Conservation (phyloP, 2,113 vertebrate genomes). For the Phainopepla nitens region DNA sequence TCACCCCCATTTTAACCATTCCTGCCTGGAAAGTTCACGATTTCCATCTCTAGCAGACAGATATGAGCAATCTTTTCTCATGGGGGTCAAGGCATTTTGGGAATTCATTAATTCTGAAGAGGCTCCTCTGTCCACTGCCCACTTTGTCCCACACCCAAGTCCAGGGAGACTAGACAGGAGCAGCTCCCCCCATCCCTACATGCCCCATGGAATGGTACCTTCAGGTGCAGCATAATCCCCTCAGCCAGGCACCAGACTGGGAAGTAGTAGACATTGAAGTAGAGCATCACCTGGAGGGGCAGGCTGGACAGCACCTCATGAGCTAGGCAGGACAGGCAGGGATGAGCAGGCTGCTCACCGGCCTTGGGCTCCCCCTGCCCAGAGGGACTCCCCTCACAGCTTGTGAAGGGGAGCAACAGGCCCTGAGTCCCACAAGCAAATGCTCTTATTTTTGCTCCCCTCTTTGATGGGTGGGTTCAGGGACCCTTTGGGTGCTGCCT, state of each 20-base stretch:
- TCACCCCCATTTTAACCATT: not conserved
- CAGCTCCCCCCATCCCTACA: rapidly evolving
- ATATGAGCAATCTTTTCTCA: not conserved
- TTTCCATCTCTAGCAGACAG: not conserved
- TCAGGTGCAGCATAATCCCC: constrained; percentile 79
- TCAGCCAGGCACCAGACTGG: constrained; percentile 82
- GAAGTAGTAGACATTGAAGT: constrained; percentile 82
- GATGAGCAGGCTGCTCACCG: not conserved
- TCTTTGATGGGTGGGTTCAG: rapidly evolving
- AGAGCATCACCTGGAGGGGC: constrained; percentile 85
- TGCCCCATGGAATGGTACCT: constrained; percentile 54
- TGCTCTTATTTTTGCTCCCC: not conserved
- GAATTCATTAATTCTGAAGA: not conserved
- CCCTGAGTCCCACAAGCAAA: not conserved
- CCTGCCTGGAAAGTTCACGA: not conserved
- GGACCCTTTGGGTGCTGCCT: not conserved
- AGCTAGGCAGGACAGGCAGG: not conserved
- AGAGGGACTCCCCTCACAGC: not conserved
- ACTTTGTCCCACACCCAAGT: not conserved
- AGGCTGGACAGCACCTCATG: constrained; percentile 75
- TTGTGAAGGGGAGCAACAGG: rapidly evolving
- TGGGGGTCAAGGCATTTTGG: not conserved
- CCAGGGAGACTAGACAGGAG: not conserved
- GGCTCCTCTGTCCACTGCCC: not conserved
- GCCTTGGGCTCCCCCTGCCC: rapidly evolving